phyloP scores from a whole-genome alignment of 23 tunicate genomes.

The Trididemnum miniatum region DNA sequence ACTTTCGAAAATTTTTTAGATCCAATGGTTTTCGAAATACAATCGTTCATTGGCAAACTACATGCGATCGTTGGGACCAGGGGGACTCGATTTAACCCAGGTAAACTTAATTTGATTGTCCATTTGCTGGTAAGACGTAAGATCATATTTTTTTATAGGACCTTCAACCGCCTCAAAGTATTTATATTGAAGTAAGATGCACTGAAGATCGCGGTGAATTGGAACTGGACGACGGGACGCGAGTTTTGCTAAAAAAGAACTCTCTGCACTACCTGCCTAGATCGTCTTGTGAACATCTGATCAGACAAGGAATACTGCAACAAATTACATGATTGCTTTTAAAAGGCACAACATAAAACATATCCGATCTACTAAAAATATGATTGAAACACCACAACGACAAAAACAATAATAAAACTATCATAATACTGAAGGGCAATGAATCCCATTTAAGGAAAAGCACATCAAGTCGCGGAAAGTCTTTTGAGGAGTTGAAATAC shows the following conservation, averaged over 20 bases:
- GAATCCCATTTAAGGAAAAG: too few relatives aligned
- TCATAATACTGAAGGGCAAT: too few relatives aligned
- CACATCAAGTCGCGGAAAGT: too few relatives aligned
- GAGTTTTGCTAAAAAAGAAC: slow-evolving; percentile 75
- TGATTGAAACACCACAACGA: too few relatives aligned
- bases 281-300: slow-evolving; percentile 82
- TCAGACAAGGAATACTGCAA: slow-evolving; percentile 86
- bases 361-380: too few relatives aligned
- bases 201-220: slow-evolving; percentile 85
- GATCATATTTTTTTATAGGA: slow-evolving; percentile 32
- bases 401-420: too few relatives aligned
- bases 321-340: slow-evolving; percentile 84
- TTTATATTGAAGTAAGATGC: slow-evolving; percentile 95
- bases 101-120: too few relatives aligned
- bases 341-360: not conserved
- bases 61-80: slow-evolving; percentile 86
- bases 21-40: slow-evolving; percentile 78
- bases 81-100: slow-evolving; percentile 94
- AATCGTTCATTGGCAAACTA: slow-evolving; percentile 90
- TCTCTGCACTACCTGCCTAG: slow-evolving; percentile 86
- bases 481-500: too few relatives aligned
- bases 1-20: slow-evolving; percentile 17
- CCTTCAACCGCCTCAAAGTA: slow-evolving; percentile 82
- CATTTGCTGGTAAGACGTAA: not conserved
- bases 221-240: slow-evolving; percentile 80